phyloP scores from a whole-genome alignment of 2,113 vertebrate genomes.

The Notarius quadriscutis region DNA sequence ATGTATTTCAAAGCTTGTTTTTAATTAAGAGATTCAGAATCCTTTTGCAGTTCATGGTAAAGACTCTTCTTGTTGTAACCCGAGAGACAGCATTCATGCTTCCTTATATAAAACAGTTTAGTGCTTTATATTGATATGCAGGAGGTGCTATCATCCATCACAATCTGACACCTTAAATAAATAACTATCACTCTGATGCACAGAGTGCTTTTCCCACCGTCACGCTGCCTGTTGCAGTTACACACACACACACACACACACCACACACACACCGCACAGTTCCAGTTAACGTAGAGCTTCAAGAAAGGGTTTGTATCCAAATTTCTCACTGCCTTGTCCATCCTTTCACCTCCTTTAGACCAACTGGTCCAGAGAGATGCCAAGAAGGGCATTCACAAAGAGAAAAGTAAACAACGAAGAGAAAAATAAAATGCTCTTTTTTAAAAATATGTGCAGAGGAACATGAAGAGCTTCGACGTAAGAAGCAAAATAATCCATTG shows the following conservation, averaged over 20 bases:
- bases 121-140: constrained; percentile 47
- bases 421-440: constrained; percentile 32
- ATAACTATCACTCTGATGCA: constrained; percentile 41
- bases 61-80: constrained; percentile 15
- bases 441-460: constrained; percentile 34
- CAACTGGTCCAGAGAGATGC: constrained; percentile 6
- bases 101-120: constrained; percentile 46
- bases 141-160: constrained; percentile 45
- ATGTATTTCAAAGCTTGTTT: constrained; percentile 47
- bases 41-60: constrained; percentile 40
- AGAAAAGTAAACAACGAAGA: constrained; percentile 7
- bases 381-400: constrained; percentile 8
- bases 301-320: constrained; percentile 31
- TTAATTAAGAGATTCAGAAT: constrained; percentile 41
- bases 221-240: neutral
- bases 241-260: constrained; percentile 31
- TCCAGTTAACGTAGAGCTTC: constrained; percentile 16
- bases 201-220: constrained; percentile 35
- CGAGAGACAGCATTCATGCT: constrained; percentile 33
- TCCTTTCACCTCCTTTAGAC: neutral
- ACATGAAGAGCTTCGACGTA: constrained; percentile 15
- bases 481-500: constrained; percentile 32
- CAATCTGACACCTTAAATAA: constrained; percentile 49
- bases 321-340: neutral
- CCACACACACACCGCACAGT: constrained; percentile 24